These are phyloP conservation scores for Idaea dimidiata DNA, from an alignment of 2,888 invertebrate genomes.

Conservation along the genomic window DNA sequence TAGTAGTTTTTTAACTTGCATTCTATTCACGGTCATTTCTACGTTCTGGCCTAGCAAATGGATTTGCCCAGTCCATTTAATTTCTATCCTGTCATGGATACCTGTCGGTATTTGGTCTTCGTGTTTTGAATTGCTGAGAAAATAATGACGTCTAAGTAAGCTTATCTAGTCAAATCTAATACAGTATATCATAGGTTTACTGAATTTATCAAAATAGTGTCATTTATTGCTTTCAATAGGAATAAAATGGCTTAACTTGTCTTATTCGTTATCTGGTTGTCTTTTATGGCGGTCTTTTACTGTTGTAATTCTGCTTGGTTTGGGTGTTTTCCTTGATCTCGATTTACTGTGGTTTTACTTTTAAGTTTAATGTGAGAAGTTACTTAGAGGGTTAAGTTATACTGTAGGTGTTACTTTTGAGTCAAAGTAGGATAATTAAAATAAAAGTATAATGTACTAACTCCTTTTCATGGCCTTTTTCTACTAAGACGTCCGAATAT, in stretches of 20 bases:
- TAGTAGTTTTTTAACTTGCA: constrained; percentile 1
- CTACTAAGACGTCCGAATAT: no score
- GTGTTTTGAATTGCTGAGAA: neutral
- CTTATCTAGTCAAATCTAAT: neutral
- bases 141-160: neutral
- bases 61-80: neutral
- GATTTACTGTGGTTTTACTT: constrained; percentile 4
- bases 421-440: no score
- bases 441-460: no score
- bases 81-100: neutral
- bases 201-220: constrained; percentile 21
- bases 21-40: neutral
- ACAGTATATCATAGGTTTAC: constrained; percentile 5
- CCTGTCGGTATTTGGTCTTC: neutral
- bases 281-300: neutral
- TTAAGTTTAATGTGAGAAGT: neutral
- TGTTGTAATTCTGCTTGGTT: neutral
- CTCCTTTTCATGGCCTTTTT: no score
- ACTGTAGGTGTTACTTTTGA: no score
- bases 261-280: constrained; percentile 10
- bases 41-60: no score
- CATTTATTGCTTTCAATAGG: constrained; percentile 30
- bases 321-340: constrained; percentile 16
- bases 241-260: constrained; percentile 36
- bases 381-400: no score